Base-by-base conservation (phyloP, 2,113 vertebrate species). In the Lophochroa leadbeateri region DNA sequence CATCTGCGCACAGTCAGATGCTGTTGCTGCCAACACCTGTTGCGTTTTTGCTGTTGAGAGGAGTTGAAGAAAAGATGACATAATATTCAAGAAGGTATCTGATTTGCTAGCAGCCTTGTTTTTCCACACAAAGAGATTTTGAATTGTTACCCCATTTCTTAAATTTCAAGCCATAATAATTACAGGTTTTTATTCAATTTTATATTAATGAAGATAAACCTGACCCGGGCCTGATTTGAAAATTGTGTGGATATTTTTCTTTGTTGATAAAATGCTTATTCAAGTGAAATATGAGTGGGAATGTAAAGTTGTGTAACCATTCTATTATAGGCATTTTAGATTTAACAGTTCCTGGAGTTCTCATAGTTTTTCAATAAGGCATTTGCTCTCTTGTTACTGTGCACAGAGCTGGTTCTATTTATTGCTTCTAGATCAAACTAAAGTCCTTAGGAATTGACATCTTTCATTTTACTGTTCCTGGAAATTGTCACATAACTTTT, bases 161-260 rank as follows among this genome's bases (percentile, higher is more conserved):
- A 65, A 49, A 75, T 63, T 35, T 83, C 76, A 53, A 70, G 24
- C 7, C 6, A 49, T 29, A 0, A 0, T 39, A 35, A 31, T 33
- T 44, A 14, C 1, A 1, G 1, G 4, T 23, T 23, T 39, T 35
- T 18, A 41, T 67, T 80, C 0, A 29, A 60, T 69, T 72, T 7
- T 49, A 23, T 46, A 46, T 60, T 12, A 67, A 28, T 10, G 17
- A 53, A 65, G 3, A 33, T 57, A 53, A 89, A 60, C 10, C 5
- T 53, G 27, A 2, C 6, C 7, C 9, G 75, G 9, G 3, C 3
- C 4, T 85, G 9, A 33, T 39, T 84, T 63, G 2, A 16, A 63
- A 83, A 37, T 29, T 72, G 6, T 57, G 10, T 58, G 10, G 27
- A 12, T 84, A 53, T 78, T 53, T 89, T 75, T 43, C 6, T 3